Base-by-base conservation (phyloP, 2,888 invertebrate genomes). In the Drosophila merina region DNA sequence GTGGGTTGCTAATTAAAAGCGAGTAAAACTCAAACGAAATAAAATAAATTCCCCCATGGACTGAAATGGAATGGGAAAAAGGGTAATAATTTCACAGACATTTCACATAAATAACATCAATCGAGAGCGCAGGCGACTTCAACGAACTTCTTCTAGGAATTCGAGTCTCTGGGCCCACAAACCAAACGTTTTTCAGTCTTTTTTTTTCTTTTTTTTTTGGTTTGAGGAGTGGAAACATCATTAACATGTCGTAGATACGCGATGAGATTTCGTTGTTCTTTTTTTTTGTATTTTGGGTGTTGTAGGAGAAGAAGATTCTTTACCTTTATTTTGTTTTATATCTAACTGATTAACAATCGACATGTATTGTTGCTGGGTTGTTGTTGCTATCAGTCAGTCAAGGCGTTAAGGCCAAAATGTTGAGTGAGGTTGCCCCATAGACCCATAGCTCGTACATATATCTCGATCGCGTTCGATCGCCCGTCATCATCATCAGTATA, bases 321-420 rank as follows among this genome's bases (percentile, higher is more conserved):
- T 60, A 71, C 71, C 67, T 55, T 68, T 87, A 85, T 77, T 86
- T 85, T 87, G 86, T 87, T 87, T 85, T 87, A 84, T 84, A 87
- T 84, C 87, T 85, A 86, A 87, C 87, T 84, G 84, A 87, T 84
- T 84, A 84, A 84, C 84, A 84, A 84, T 84, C 87, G 85, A 79
- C 62, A 75, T 57, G 59, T 44, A 47, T 63, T 70, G 60, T 74
- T 67, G 62, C 74, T 70, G 50, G 20, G 25, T 20, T 20, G 44
- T 25, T 9, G 25, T 20, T 44, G 44, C 14, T 80, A 80, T 80
- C 84, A 84, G 80, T 82, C 86, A 86, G 82, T 74, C 86, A 72
- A 86, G 84, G 82, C 82, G 79, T 72, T 72, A 72, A 72, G 72
- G 59, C 84, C 49, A 74, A 75, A 75, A 72, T 60, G 74, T 86